These are phyloP conservation scores for Amblyjoppa fuscipennis DNA, from an alignment of 2,888 invertebrate species.

Conservation along the genomic window DNA sequence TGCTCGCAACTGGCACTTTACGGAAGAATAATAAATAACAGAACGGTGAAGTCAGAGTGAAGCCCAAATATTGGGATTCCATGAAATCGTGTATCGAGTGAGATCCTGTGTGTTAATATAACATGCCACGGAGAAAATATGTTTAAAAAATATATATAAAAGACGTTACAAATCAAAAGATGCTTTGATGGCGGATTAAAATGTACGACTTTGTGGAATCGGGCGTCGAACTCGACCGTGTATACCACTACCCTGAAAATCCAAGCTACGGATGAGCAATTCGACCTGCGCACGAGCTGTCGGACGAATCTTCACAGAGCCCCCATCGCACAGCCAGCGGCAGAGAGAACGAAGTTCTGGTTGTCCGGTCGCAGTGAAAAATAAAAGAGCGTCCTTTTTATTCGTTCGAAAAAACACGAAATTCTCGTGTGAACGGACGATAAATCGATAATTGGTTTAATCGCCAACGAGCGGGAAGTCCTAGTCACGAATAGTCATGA, in stretches of 20 bases:
- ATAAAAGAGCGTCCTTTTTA: background rate
- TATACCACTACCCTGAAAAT: slow-evolving; percentile 71
- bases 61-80: background rate
- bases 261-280: slow-evolving; percentile 67
- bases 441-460: background rate
- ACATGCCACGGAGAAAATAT: background rate
- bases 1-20: slow-evolving; percentile 47
- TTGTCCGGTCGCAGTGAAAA: slow-evolving; percentile 6
- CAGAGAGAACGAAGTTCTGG: slow-evolving; percentile 12
- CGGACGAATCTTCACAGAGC: slow-evolving; percentile 36
- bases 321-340: slow-evolving; percentile 25
- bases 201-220: slow-evolving; percentile 64
- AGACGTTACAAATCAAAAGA: slow-evolving; percentile 12
- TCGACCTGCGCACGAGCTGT: slow-evolving; percentile 19
- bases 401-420: background rate
- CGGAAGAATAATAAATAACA: slow-evolving; percentile 42
- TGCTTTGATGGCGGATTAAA: slow-evolving; percentile 48
- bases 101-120: slow-evolving; percentile 15
- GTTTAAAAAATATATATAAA: background rate
- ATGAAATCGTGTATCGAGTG: background rate
- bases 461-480: background rate
- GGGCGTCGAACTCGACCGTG: slow-evolving; percentile 62
- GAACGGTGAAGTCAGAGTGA: background rate
- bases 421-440: background rate
- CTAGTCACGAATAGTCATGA: background rate